Evolutionary conservation across 2,113 vertebrate genomes (phyloP).

Genomic region (Rattus norvegicus): DNA sequence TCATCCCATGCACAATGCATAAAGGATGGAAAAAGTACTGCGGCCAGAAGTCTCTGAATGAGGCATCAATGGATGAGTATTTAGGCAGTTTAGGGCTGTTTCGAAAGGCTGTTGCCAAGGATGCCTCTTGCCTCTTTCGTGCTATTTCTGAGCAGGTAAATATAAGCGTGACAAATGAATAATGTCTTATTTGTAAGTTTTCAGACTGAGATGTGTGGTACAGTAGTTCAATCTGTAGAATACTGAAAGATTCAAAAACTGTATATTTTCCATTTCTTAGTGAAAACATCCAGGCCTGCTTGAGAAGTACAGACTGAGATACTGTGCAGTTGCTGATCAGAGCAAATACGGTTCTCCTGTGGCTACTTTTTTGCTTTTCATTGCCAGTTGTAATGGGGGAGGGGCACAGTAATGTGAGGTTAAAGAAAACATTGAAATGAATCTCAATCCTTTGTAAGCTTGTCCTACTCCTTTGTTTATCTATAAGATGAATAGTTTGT

Average conservation of each 20-base stretch:
- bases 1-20: constrained; percentile 88
- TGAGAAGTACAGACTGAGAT: background rate
- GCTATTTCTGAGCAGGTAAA: constrained; percentile 97
- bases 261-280: background rate
- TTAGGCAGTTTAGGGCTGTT: constrained; percentile 94
- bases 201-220: background rate
- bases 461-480: background rate
- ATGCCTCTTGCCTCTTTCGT: constrained; percentile 96
- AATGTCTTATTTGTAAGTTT: constrained; percentile 50
- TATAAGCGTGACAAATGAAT: constrained; percentile 6
- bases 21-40: constrained; percentile 95
- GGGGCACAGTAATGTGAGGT: constrained; percentile 13
- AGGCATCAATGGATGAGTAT: constrained; percentile 97
- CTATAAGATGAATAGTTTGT: background rate
- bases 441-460: constrained; percentile 34
- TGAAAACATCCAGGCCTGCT: background rate
- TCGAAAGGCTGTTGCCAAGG: constrained; percentile 95
- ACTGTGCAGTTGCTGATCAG: constrained; percentile 5
- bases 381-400: constrained; percentile 41
- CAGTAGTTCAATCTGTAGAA: background rate
- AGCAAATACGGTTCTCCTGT: constrained; percentile 36
- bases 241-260: background rate
- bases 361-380: constrained; percentile 32
- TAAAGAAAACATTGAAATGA: constrained; percentile 46
- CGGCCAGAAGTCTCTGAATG: constrained; percentile 87